Evolutionary conservation across 2,113 vertebrate genomes (phyloP).

Genomic region (Pagrus major): DNA sequence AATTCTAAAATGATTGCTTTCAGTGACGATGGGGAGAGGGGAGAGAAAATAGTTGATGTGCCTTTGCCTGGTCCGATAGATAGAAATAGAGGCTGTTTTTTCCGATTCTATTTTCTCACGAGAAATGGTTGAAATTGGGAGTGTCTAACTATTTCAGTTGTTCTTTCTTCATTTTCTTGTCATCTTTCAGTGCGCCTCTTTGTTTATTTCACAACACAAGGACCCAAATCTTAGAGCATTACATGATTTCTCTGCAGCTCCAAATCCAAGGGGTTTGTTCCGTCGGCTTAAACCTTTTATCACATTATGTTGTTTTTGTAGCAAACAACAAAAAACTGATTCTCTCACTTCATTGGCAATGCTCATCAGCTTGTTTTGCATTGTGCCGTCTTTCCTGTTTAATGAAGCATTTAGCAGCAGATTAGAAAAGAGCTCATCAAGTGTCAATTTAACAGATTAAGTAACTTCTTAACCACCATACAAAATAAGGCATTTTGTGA

Average conservation of each 20-base stretch:
- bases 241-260: conserved; percentile 46
- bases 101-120: conserved; percentile 81
- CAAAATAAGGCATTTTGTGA: conserved; percentile 23
- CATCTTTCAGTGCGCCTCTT: conserved; percentile 59
- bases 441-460: conserved; percentile 61
- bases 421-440: conserved; percentile 57
- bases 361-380: conserved; percentile 54
- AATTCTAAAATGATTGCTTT: conserved; percentile 98
- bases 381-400: conserved; percentile 39
- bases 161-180: conserved; percentile 68
- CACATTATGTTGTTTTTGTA: conserved; percentile 51
- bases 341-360: conserved; percentile 44
- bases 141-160: conserved; percentile 77
- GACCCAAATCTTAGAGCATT: conserved; percentile 43
- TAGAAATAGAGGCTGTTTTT: conserved; percentile 87
- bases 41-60: conserved; percentile 88
- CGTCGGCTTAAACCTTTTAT: conserved; percentile 47
- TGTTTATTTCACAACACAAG: conserved; percentile 60
- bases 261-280: conserved; percentile 55
- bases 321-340: conserved; percentile 48
- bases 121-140: conserved; percentile 83
- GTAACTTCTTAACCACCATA: conserved; percentile 37
- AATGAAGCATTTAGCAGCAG: conserved; percentile 62
- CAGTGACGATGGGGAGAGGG: conserved; percentile 82
- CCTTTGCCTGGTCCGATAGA: conserved; percentile 91